Conservation (phyloP, 2,113 vertebrate species). For the Menidia beryllina region DNA sequence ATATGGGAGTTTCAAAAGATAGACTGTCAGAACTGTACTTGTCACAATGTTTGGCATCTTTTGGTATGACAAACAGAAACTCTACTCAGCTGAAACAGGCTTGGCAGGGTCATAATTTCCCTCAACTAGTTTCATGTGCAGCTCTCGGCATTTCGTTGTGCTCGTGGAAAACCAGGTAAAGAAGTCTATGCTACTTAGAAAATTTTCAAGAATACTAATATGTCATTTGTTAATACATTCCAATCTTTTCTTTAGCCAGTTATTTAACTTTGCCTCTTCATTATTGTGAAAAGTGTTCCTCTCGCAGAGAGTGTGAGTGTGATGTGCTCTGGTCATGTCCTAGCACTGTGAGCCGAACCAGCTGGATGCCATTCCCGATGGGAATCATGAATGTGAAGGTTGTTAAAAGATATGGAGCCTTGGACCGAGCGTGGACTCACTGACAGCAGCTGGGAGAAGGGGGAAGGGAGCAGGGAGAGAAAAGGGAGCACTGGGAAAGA, state of each 20-base stretch:
- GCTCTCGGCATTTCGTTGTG: not conserved
- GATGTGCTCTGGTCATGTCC: constrained; percentile 73
- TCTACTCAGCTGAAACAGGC: constrained; percentile 68
- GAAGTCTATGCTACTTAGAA: not conserved
- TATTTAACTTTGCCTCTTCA: constrained; percentile 33
- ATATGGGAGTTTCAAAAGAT: not conserved
- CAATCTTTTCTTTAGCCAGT: constrained; percentile 32
- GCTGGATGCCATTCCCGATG: constrained; percentile 84
- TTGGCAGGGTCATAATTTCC: constrained; percentile 65
- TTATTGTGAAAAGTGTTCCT: constrained; percentile 57
- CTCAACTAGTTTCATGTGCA: constrained; percentile 58
- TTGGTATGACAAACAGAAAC: constrained; percentile 67
- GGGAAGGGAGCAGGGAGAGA: constrained; percentile 60
- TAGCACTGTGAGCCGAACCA: constrained; percentile 82
- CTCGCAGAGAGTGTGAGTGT: constrained; percentile 55
- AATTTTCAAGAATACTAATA: constrained; percentile 4
- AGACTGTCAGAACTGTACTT: constrained; percentile 19
- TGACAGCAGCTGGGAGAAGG: constrained; percentile 87
- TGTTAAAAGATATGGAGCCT: constrained; percentile 87
- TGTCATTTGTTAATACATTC: constrained; percentile 5
- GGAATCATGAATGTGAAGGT: constrained; percentile 86
- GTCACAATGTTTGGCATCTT: constrained; percentile 53
- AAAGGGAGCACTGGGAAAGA: constrained; percentile 70
- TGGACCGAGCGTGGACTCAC: constrained; percentile 84
- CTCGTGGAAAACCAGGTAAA: constrained; percentile 18